Percentiles rank a stretch among this genome's conserved stretches.
Evolutionary conservation across 2,113 vertebrate genomes (phyloP).

Genomic region (Peromyscus maniculatus): DNA sequence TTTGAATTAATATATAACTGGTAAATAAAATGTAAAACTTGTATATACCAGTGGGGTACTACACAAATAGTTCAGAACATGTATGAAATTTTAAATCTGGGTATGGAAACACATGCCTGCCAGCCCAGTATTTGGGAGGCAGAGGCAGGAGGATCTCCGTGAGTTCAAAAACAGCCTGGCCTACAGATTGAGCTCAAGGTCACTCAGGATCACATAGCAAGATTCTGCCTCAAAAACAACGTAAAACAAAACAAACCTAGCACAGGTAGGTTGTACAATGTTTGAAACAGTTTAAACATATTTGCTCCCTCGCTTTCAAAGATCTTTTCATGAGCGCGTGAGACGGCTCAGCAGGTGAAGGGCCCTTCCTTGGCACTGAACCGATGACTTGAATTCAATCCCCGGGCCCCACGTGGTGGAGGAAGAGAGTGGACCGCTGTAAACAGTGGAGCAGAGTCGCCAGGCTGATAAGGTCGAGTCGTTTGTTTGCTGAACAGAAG

Average conservation of each 20-base stretch:
- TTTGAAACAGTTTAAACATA: neutral
- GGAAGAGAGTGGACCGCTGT: neutral
- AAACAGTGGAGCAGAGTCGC: neutral
- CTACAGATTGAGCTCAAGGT: neutral
- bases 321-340: neutral
- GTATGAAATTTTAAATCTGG: neutral
- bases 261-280: neutral
- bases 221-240: neutral
- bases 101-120: no score
- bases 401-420: neutral
- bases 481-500: neutral
- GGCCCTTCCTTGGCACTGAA: neutral
- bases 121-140: neutral
- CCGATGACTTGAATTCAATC: neutral
- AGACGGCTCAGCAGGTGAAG: neutral
- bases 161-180: neutral
- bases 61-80: neutral
- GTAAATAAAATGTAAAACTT: neutral
- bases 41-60: neutral
- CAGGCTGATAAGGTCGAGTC: neutral
- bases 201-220: neutral
- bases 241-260: neutral
- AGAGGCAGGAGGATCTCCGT: neutral
- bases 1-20: neutral
- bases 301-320: neutral